These are phyloP conservation scores for Diplolepis rosae DNA, from an alignment of 2,888 invertebrate species.

Conservation along the genomic window DNA sequence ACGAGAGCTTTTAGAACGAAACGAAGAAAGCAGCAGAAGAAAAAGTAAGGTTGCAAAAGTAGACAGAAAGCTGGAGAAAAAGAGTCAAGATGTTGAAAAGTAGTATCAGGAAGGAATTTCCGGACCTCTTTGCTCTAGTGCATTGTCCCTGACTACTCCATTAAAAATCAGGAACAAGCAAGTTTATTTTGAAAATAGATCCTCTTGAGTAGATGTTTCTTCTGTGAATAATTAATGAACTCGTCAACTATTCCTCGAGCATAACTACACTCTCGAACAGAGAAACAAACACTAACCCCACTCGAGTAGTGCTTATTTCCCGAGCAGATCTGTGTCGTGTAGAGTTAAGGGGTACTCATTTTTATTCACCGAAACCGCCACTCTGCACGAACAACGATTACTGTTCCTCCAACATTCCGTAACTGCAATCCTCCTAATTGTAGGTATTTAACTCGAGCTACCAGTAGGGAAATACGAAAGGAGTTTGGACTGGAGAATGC, in stretches of 20 bases:
- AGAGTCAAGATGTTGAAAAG: conserved; percentile 15
- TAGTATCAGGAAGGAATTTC: not conserved
- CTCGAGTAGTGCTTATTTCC: not conserved
- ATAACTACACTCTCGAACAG: not conserved
- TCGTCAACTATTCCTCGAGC: not conserved
- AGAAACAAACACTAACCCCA: not conserved
- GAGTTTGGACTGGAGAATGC: conserved; percentile 20
- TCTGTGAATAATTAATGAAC: no score
- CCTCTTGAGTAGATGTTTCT: not conserved
- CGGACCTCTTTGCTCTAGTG: not conserved
- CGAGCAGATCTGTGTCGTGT: not conserved
- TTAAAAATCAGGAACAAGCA: not conserved
- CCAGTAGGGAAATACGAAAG: conserved; percentile 37
- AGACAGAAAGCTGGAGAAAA: conserved; percentile 11
- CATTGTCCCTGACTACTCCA: not conserved
- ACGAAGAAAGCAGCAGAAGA: conserved; percentile 28
- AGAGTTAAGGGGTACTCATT: conserved; percentile 1
- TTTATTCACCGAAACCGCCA: conserved; percentile 36
- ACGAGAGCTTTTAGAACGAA: conserved; percentile 52
- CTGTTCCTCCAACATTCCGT: conserved; percentile 38
- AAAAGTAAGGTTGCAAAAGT: conserved; percentile 26
- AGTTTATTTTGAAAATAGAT: not conserved
- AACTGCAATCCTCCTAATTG: conserved; percentile 49
- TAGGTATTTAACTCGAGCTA: conserved; percentile 48
- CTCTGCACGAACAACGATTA: conserved; percentile 42